A percentile compares a stretch with the other conserved stretches of the same genome.
Conservation (phyloP, 2,888 invertebrate genomes). For the Leptopilina syphax region DNA sequence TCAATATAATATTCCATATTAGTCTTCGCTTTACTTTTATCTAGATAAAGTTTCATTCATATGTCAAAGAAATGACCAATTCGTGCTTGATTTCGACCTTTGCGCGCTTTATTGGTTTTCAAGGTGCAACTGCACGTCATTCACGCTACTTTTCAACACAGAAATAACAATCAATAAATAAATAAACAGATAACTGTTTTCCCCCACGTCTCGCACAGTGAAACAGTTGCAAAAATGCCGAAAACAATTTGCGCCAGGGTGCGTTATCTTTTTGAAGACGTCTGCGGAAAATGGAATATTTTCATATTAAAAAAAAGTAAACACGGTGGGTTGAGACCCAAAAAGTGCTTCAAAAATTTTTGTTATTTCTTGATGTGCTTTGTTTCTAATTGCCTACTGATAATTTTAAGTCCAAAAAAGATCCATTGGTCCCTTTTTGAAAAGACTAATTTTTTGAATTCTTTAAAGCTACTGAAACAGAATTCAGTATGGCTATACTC, state of each 20-base stretch:
- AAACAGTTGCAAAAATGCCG: background rate
- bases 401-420: too few species aligned
- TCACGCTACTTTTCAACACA: background rate
- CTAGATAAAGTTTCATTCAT: background rate
- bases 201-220: background rate
- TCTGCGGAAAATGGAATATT: background rate
- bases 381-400: too few species aligned
- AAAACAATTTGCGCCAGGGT: background rate
- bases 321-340: too few species aligned
- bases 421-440: too few species aligned
- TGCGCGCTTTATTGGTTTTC: constrained; percentile 28
- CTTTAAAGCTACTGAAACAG: too few species aligned
- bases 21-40: background rate
- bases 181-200: constrained; percentile 10
- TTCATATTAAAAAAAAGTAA: too few species aligned
- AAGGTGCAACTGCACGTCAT: constrained; percentile 18
- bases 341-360: too few species aligned
- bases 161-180: constrained; percentile 30
- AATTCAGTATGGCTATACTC: too few species aligned
- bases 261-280: background rate
- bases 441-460: too few species aligned
- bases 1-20: constrained; percentile 7
- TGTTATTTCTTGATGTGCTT: too few species aligned
- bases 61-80: constrained; percentile 12
- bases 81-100: constrained; percentile 35